Evolutionary conservation across 2,888 invertebrate species (phyloP), one percentile per base, ranked within the genome.

Genomic region (Baccha elongata): DNA sequence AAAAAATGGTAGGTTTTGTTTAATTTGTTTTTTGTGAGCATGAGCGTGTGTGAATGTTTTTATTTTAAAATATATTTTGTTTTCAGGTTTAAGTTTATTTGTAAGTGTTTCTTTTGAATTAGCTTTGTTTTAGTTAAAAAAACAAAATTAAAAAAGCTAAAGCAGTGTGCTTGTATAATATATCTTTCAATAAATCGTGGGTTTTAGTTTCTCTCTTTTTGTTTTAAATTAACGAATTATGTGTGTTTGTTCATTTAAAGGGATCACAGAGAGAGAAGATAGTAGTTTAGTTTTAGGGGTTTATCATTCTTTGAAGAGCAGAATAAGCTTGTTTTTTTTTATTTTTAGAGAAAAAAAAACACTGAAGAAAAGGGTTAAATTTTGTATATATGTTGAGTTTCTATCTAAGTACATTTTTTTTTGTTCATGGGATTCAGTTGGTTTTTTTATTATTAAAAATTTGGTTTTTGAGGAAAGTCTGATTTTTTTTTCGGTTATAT

Each of bases 41-140:
- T 90, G 91, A 91, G 91, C 91, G 89, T 91, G 91, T 91, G 91
- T 91, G 91, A 91, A 91, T 91, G 91, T 90, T 88, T 87, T 87
- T 48, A 35, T 64, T 52, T 50, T 32, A 23, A 23, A 4, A 53
- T 19, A 35, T 35, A 13, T 84, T 52, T 71, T 46, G 65, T 72
- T 65, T 55, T 37, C 46, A 23, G n/a, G 29, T 29, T 32, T 65
- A 58, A 32, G 62, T 67, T 29, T 50, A 46, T 50, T 58, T 71
- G 32, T 15, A 58, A 42, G 10, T 40, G 29, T 65, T 13, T 48
- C 10, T 40, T 48, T n/a, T 53, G 60, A 13, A 23, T 52, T 44
- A 13, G 64, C 3, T 42, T 69, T 53, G 21, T 53, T 53, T 69
- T 35, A 13, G 11, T 62, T 68, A 11, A 37, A 48, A 42, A 64